Base-by-base conservation (phyloP, 2,888 invertebrate genomes). In the Nudaria mundana region DNA sequence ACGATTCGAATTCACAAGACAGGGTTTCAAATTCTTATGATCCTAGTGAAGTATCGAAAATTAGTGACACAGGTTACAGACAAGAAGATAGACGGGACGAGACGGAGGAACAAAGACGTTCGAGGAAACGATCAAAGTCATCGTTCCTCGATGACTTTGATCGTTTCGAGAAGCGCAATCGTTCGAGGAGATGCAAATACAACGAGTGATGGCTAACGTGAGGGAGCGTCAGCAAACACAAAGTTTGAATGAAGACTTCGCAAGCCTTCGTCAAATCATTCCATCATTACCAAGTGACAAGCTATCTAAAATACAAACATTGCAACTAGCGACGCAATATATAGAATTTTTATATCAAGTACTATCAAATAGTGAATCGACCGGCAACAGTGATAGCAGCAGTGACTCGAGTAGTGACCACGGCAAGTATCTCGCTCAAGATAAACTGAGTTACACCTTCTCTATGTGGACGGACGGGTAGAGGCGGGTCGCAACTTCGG, bases 241-340 rank as follows among this genome's bases (percentile, higher is more conserved):
- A 78, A 97, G 95, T 60, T 88, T 98, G 52, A 98, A 98, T 90
- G 97, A 97, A 67, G 99, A 99, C 0, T 99, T 99, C 84, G 94
- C 97, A 7, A 93, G 96, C 47, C 90, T 99, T 37, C 91, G 98
- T 37, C 96, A 97, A 80, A 98, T 98, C 76, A 98, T 99, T 69
- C 99, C 99, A 0, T 98, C 99, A 0, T 83, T 99, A 58, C 99
- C 99, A 12, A 98, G 98, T 69, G 99, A 99, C 78, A 99, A 99
- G 80, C 90, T 99, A 38, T 97, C 97, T 59, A 99, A 99, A 88
- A 99, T 99, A 46, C 99, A 99, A 88, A 99, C 99, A 0, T 88
- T 99, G 22, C 97, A 97, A 73, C 84, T 99, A 56, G 99, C 99
- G 3, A 94, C 98, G 25, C 93, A 98, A 71, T 93, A 98, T 82